phyloP scores from a whole-genome alignment of 2,888 invertebrate genomes.

The Onchidella celtica region DNA sequence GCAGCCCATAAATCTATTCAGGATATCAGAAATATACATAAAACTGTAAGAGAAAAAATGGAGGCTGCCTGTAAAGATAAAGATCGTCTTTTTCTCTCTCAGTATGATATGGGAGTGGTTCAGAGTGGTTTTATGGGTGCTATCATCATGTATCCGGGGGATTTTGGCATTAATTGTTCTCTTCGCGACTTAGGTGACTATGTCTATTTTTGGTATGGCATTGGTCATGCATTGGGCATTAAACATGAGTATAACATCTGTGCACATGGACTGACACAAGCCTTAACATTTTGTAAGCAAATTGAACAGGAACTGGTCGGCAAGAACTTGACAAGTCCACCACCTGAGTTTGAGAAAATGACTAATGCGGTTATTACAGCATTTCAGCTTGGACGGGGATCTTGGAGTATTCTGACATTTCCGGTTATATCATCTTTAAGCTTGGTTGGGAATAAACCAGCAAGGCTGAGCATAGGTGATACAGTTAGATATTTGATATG shows the following conservation, averaged over 20 bases:
- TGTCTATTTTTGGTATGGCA: conserved; percentile 90
- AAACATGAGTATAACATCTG: conserved; percentile 83
- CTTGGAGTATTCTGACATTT: background rate
- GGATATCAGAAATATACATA: conserved; percentile 81
- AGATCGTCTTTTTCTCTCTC: conserved; percentile 84
- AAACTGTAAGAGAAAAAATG: conserved; percentile 81
- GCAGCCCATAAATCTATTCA: conserved; percentile 80
- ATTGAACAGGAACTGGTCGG: conserved; percentile 66
- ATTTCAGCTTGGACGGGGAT: background rate
- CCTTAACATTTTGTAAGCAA: conserved; percentile 64
- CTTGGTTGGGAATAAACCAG: background rate
- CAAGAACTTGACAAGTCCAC: conserved; percentile 64
- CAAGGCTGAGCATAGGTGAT: background rate
- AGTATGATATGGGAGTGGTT: conserved; percentile 91
- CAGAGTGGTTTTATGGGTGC: conserved; percentile 93
- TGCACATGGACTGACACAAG: conserved; percentile 58
- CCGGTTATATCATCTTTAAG: conserved; percentile 21
- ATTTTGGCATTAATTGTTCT: conserved; percentile 85
- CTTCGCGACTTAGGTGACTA: conserved; percentile 87
- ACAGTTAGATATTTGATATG: conserved; percentile 18
- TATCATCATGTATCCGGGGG: conserved; percentile 83
- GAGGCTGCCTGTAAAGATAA: background rate
- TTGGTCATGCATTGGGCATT: conserved; percentile 91
- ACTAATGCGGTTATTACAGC: conserved; percentile 62
- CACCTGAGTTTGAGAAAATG: conserved; percentile 67